Evolutionary conservation across 2,888 invertebrate species (phyloP).

Genomic region (Fissipunctia ypsillon): DNA sequence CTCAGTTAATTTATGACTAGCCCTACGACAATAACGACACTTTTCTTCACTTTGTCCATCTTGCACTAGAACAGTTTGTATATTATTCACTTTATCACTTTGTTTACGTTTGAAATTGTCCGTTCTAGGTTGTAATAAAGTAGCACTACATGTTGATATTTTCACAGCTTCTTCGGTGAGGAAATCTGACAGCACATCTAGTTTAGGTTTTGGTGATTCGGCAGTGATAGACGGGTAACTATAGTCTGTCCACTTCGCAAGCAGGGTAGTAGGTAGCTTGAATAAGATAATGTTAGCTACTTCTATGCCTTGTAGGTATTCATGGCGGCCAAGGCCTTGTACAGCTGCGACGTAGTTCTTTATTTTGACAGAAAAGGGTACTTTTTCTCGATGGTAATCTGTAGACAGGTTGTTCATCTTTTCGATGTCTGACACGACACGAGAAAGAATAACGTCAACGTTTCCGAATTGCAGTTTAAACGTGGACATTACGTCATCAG

Average conservation of each 20-base stretch:
- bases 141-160: neutral
- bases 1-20: neutral
- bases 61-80: neutral
- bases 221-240: neutral
- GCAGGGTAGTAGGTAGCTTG: neutral
- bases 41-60: neutral
- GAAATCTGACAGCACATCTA: conserved; percentile 3
- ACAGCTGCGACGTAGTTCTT: neutral
- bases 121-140: neutral
- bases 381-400: neutral
- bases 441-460: neutral
- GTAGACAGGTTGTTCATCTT: neutral
- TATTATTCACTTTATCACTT: neutral
- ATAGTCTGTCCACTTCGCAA: neutral
- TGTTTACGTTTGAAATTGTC: neutral
- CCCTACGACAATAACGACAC: neutral
- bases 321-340: neutral
- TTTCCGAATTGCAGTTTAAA: neutral
- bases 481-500: neutral
- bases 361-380: neutral
- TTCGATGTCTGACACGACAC: neutral
- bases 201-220: conserved; percentile 1
- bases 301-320: neutral
- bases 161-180: neutral
- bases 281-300: neutral